Evolutionary conservation across 2,797 vertebrate genomes (phyloP).

Genomic region (Labeo calbasu): DNA sequence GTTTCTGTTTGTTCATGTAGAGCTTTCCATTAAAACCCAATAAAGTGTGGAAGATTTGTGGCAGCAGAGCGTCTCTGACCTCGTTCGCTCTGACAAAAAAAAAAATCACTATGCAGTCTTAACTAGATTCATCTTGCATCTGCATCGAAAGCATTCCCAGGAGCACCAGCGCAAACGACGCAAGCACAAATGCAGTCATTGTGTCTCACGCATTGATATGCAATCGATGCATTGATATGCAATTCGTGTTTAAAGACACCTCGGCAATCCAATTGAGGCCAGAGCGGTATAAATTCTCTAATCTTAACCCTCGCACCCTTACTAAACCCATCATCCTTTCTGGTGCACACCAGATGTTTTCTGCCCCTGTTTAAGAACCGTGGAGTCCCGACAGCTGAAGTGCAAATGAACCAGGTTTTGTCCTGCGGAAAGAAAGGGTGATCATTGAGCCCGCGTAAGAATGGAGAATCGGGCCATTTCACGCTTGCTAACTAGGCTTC

Average conservation of each 20-base stretch:
- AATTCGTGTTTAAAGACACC: background rate
- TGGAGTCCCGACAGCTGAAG: slow-evolving; percentile 75
- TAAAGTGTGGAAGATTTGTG: background rate
- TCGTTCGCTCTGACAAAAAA: background rate
- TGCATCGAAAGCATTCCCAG: background rate
- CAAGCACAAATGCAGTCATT: background rate
- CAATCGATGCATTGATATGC: slow-evolving; percentile 36
- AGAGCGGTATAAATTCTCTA: background rate
- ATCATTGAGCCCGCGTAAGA: slow-evolving; percentile 71
- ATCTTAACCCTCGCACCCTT: background rate
- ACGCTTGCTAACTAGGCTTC: slow-evolving; percentile 82
- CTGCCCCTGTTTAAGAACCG: slow-evolving; percentile 74
- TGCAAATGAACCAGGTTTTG: slow-evolving; percentile 81
- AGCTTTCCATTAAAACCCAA: slow-evolving; percentile 34
- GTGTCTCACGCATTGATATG: slow-evolving; percentile 36
- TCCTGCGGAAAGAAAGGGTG: slow-evolving; percentile 76
- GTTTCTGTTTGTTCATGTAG: background rate
- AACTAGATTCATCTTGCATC: background rate
- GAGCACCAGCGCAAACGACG: background rate
- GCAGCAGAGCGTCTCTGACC: slow-evolving; percentile 11
- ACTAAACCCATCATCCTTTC: slow-evolving; percentile 49
- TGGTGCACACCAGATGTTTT: slow-evolving; percentile 82
- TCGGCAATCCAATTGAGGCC: slow-evolving; percentile 36
- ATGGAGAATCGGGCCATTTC: slow-evolving; percentile 78
- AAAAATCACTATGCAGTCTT: background rate